Base-by-base conservation (phyloP, 2,797 vertebrate genomes). In the Falco biarmicus region DNA sequence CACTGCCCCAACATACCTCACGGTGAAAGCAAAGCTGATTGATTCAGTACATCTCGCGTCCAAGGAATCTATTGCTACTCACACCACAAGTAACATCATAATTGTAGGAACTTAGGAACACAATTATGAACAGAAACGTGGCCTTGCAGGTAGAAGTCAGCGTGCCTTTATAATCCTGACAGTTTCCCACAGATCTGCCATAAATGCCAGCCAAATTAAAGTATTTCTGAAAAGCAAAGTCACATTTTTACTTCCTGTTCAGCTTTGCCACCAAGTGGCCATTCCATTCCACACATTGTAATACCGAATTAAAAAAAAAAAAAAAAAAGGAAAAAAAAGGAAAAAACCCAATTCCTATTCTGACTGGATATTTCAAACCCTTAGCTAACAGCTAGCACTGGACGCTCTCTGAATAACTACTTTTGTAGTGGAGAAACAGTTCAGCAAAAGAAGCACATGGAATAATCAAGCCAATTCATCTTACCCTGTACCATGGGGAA, bases 211-310 rank as follows among this genome's bases (percentile, higher is more conserved):
- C 29, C 6, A 79, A 84, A 79, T 57, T 1, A 48, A 51, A 70
- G 37, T 14, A 24, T 53, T 84, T 78, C 63, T 77, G 63, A 82
- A 84, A 59, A 81, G 65, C 32, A 32, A 22, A 74, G 15, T 37
- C 24, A 63, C n/a, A 45, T 82, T 80, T 80, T 83, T 82, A 76
- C 75, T 86, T 95, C 74, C 85, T 87, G 65, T 87, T 94, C 75
- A 87, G 88, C 41, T 92, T 92, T 97, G 94, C 95, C 96, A 94
- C 93, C 93, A 95, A 92, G 93, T 77, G 95, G 91, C 15, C 77
- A 59, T 43, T 85, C 73, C 43, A 53, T 65, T 92, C 56, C 64
- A 64, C 60, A 43, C 31, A 78, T 73, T 89, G 65, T n/a, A 83
- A 94, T 47, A 65, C 3, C 6, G 0, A 43, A 32, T 6, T 70